Conservation (phyloP, 2,113 vertebrate species). For the Vicugna pacos region DNA sequence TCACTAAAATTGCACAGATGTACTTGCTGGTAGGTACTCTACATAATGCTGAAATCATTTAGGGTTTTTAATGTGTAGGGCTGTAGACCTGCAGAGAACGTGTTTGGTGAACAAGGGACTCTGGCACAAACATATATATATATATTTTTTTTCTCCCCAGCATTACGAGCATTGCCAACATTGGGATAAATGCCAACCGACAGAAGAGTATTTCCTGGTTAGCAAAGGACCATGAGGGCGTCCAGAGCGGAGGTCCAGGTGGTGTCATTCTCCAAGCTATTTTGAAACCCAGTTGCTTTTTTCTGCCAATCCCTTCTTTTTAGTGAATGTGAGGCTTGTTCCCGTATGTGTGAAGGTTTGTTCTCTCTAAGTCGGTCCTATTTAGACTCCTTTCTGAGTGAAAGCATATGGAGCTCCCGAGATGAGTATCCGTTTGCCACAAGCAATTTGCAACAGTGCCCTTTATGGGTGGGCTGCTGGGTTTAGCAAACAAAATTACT, state of each 20-base stretch:
- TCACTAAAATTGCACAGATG: fast-evolving
- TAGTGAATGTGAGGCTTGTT: not conserved
- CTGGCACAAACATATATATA: not conserved
- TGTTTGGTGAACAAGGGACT: fast-evolving
- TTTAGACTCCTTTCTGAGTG: not conserved
- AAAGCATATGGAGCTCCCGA: fast-evolving
- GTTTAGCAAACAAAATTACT: not conserved
- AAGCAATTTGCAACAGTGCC: no score
- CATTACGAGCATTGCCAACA: fast-evolving
- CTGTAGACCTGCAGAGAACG: fast-evolving
- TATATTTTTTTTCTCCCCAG: not conserved
- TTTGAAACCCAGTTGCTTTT: not conserved
- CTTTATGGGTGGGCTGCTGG: fast-evolving
- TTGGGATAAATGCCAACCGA: fast-evolving
- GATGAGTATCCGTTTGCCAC: not conserved
- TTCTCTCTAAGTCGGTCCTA: not conserved
- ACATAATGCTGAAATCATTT: fast-evolving
- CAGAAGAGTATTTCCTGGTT: fast-evolving
- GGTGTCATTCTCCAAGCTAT: fast-evolving
- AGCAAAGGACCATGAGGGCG: fast-evolving
- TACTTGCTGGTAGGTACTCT: fast-evolving
- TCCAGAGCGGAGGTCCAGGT: fast-evolving
- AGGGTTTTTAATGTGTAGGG: fast-evolving
- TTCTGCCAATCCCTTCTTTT: not conserved
- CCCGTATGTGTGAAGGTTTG: not conserved